Base-by-base conservation (phyloP, 2,113 vertebrate species). In the Oncorhynchus mykiss region DNA sequence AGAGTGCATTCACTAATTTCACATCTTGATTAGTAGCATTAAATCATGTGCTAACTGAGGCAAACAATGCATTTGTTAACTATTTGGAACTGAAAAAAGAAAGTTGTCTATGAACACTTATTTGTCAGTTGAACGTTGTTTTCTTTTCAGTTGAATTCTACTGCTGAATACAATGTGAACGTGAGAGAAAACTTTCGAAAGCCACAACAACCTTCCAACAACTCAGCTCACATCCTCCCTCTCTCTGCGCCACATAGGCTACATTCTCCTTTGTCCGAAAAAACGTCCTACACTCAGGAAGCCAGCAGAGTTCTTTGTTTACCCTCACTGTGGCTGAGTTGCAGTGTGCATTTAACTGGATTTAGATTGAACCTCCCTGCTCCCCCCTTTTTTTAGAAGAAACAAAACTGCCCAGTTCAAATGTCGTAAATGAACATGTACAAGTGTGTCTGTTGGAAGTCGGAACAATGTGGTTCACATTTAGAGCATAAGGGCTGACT, bases 331-430 rank as follows among this genome's bases (percentile, higher is more conserved):
- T 29, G 27, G 25, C 16, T 29, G 8, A 67, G 65, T 31, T 54
- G 51, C 65, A 29, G 29, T 29, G 6, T 67, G 65, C 65, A 31
- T 31, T 67, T 29, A 67, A 67, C 65, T 29, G 65, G 65, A 67
- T 67, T 67, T 29, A 67, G 27, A 67, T 16, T 5, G 24, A 31
- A 29, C n/a, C 5, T 18, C 51, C 51, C 51, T 67, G 9, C 25
- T 18, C 12, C 65, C 25, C 29, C 29, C 5, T 31, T 67, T 65
- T 25, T 25, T 13, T 14, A 25, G 4, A 25, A 65, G 25, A 67
- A n/a, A 67, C 25, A 12, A n/a, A 67, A 67, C 13, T 67, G 25
- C 65, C 65, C 14, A 29, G 29, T 29, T 67, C 24, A 67, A 67
- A 31, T 29, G 14, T 16, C 12, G 65, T 67, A 29, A 14, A 31